Evolutionary conservation across 30 jellyfish, hydroid and myxozoan genomes (phyloP).

Genomic region (Rhopilema esculentum): DNA sequence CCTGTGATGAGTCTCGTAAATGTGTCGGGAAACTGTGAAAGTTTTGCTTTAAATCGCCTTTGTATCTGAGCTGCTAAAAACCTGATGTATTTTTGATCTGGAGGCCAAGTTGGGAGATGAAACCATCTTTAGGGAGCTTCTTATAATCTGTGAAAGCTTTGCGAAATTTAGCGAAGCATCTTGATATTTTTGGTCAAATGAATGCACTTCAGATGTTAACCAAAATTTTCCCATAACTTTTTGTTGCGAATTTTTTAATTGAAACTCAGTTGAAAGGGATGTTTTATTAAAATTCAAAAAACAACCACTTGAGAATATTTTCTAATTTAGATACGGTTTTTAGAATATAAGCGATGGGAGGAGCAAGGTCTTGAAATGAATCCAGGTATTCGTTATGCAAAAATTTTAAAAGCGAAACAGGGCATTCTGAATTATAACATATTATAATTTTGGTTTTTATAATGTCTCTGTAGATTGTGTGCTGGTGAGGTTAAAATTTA

Average conservation of each 20-base stretch:
- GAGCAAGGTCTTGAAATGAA: no score
- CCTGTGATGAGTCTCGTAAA: neutral
- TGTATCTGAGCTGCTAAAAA: neutral
- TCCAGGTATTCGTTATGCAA: no score
- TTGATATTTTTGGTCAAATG: neutral
- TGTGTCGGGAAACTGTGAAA: neutral
- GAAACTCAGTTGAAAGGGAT: no score
- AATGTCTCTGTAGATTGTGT: no score
- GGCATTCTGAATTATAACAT: no score
- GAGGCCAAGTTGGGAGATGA: neutral
- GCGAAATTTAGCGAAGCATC: neutral
- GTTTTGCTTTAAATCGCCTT: neutral
- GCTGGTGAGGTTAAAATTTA: no score
- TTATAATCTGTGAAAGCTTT: neutral
- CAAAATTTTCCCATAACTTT: neutral
- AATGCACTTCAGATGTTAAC: neutral
- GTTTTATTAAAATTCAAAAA: no score
- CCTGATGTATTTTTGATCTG: neutral
- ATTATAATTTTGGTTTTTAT: no score
- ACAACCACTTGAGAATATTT: neutral
- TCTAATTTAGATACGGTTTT: no score
- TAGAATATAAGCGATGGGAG: no score
- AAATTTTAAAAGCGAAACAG: no score
- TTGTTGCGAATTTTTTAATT: neutral
- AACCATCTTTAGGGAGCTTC: neutral